Evolutionary conservation across 2,888 invertebrate genomes (phyloP), one percentile per base, ranked within the genome.

Genomic region (Orthosia gothica): DNA sequence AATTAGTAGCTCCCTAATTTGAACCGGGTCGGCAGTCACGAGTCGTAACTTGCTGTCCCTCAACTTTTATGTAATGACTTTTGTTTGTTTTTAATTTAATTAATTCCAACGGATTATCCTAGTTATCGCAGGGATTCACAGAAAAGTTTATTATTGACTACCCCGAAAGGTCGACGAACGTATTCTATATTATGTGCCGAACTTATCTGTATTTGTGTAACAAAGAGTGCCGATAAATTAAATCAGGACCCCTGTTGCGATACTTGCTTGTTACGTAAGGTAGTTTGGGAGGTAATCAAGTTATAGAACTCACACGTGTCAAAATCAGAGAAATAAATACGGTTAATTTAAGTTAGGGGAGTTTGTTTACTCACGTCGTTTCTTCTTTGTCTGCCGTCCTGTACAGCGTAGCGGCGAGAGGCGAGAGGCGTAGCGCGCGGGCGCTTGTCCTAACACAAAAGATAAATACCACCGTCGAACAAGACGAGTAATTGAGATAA

Each of bases 1-100:
- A 82, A 87, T 82, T 76, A 82, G 76, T 81, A 84, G 79, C 79
- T 85, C 86, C 87, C 88, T 87, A 89, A 89, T 88, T 91, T 89
- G 82, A 87, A 88, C 84, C 82, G 86, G 86, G 88, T 86, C 88
- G 87, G 68, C 85, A 87, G 88, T 89, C 88, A 89, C 88, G 86
- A 91, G 83, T 80, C 88, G 86, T 85, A 91, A 92, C 89, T 90
- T 90, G 86, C 88, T 87, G 89, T 87, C 89, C 88, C 87, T 88
- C 85, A 92, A 92, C 92, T 93, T 92, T 91, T 89, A 90, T 90
- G 89, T 93, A 93, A 94, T 92, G 92, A 93, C 93, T 94, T 94
- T 93, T 94, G 93, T 94, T 94, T 94, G 93, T 93, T 93, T 94
- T 94, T 94, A 95, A 95, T 94, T 94, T 92, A 94, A 95, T 95